These are phyloP conservation scores for Pluvianellus socialis DNA, from an alignment of 2,113 vertebrate genomes.

Conservation along the genomic window DNA sequence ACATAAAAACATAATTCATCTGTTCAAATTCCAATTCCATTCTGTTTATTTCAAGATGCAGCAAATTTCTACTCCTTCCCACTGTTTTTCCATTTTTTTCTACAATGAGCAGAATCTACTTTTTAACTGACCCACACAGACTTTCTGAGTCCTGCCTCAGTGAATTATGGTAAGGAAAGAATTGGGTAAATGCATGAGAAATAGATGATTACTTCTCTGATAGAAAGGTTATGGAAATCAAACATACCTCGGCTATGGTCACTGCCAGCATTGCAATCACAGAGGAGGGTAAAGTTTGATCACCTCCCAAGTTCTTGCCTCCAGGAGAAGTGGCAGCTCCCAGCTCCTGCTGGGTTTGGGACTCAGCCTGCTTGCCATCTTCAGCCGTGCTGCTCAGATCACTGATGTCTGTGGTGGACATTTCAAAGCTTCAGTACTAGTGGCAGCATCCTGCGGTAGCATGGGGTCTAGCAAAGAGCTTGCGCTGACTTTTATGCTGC, in stretches of 20 bases:
- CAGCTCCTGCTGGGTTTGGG: background rate
- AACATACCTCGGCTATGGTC: background rate
- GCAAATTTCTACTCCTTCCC: conserved; percentile 32
- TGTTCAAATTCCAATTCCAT: conserved; percentile 19
- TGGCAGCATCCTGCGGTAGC: background rate
- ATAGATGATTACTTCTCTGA: background rate
- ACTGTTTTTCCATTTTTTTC: background rate
- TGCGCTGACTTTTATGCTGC: background rate
- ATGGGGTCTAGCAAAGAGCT: background rate
- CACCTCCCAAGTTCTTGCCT: background rate
- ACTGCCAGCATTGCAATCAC: background rate
- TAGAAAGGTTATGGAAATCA: background rate
- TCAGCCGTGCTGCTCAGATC: rapidly evolving
- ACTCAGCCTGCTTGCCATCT: background rate
- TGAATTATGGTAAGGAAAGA: background rate
- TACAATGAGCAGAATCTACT: background rate
- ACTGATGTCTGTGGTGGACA: rapidly evolving
- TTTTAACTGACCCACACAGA: background rate
- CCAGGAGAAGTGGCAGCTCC: background rate
- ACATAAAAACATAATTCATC: conserved; percentile 59
- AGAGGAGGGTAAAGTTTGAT: background rate
- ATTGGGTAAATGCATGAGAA: background rate
- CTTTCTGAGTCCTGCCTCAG: background rate
- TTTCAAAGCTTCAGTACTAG: background rate
- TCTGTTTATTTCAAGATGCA: conserved; percentile 44